Percentiles rank a stretch among this genome's conserved stretches.
Evolutionary conservation across 1,140 invertebrate genomes (phyloP).

Genomic region (Xylocopa sonorina): DNA sequence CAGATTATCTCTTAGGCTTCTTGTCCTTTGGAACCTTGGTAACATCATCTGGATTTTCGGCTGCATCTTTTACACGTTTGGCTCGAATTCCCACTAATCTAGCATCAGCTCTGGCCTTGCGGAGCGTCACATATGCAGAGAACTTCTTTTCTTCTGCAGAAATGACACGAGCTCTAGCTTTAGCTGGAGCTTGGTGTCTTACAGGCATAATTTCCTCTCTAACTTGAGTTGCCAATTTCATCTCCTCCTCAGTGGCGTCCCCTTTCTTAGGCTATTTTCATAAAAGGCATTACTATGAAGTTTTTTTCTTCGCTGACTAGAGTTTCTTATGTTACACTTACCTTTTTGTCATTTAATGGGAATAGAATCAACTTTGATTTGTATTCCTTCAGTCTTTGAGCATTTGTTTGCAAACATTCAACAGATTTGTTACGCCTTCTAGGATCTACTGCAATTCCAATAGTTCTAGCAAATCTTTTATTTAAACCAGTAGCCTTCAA

Average conservation of each 20-base stretch:
- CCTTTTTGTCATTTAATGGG: slow-evolving; percentile 94
- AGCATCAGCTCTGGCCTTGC: slow-evolving; percentile 94
- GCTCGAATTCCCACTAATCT: slow-evolving; percentile 95
- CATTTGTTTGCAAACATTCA: slow-evolving; percentile 96
- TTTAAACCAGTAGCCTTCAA: slow-evolving; percentile 94
- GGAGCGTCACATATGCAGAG: slow-evolving; percentile 92
- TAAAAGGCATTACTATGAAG: slow-evolving; percentile 59
- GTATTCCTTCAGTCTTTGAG: slow-evolving; percentile 98
- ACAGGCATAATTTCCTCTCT: slow-evolving; percentile 93
- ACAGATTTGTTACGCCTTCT: slow-evolving; percentile 97
- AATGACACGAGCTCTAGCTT: slow-evolving; percentile 91
- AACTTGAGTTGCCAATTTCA: slow-evolving; percentile 95
- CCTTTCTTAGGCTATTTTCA: slow-evolving; percentile 91
- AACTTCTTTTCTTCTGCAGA: slow-evolving; percentile 96
- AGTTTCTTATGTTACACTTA: slow-evolving; percentile 48
- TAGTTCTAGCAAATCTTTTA: slow-evolving; percentile 92
- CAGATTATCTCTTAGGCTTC: slow-evolving; percentile 79
- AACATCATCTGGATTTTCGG: slow-evolving; percentile 94
- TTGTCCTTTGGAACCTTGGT: slow-evolving; percentile 86
- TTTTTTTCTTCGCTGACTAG: background rate
- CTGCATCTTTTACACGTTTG: slow-evolving; percentile 96
- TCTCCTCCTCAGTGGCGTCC: slow-evolving; percentile 96
- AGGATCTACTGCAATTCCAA: slow-evolving; percentile 98
- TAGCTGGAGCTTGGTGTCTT: slow-evolving; percentile 84
- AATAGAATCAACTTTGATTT: slow-evolving; percentile 97